Base-by-base conservation (phyloP, 37 sponge, comb jelly and placozoan genomes). In the Aplysina aerophoba region DNA sequence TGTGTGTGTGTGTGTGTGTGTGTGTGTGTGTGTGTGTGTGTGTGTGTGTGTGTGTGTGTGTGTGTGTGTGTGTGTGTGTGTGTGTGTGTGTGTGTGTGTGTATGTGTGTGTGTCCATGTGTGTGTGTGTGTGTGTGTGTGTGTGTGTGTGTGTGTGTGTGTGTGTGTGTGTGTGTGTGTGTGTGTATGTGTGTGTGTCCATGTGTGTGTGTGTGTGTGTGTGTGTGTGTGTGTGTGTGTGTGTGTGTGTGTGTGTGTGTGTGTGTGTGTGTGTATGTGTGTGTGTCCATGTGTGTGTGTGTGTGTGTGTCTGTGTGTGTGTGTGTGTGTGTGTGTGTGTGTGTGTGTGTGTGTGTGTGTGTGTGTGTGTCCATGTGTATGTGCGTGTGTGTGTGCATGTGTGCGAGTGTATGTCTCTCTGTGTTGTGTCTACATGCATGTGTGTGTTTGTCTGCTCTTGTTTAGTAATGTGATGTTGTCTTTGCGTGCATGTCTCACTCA, bases 401-500 rank as follows among this genome's bases (percentile, higher is more conserved):
- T 44, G 8, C 8, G 50, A 11, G 50, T 44, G 50, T 44, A 5
- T 59, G 19, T 24, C 4, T 34, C 1, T 40, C 2, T 4, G 53
- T 8, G 4, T 79, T 79, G 82, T 81, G 30, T 11, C 17, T 85
- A 53, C n/a, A n/a, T n/a, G n/a, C n/a, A n/a, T n/a, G n/a, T 81
- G 21, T 22, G 5, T 73, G n/a, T 12, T 33, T 22, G n/a, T n/a
- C n/a, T n/a, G n/a, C n/a, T n/a, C n/a, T n/a, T n/a, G n/a, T n/a
- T n/a, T n/a, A n/a, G n/a, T 73, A 33, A 6, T 73, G 33, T 14
- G 3, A 12, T 24, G 3, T 16, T 16, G 25, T 17, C 34, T 83
- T 0, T 30, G 37, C 34, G 1, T 25, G 34, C 4, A 1, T 82
- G 30, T 28, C 74, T 16, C 27, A 12, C 20, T 15, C 86, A 94